A percentile compares a stretch with the other conserved stretches of the same genome.
Evolutionary conservation across 2,888 invertebrate genomes (phyloP).

Genomic region (Cosmia trapezina): DNA sequence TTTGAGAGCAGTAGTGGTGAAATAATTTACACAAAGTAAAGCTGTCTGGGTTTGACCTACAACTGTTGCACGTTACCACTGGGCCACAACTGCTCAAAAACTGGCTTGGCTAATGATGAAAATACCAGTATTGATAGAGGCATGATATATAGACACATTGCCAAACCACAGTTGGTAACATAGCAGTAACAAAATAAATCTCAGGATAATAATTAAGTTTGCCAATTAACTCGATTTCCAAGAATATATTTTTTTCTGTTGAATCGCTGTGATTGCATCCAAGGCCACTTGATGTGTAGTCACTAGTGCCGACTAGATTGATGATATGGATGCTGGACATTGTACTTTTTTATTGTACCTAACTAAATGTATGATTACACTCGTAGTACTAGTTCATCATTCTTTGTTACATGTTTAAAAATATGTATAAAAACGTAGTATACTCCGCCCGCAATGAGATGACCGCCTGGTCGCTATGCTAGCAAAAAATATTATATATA

Average conservation of each 20-base stretch:
- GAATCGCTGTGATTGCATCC: conserved; percentile 9
- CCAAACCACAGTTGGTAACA: background rate
- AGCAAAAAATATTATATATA: no score
- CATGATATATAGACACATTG: background rate
- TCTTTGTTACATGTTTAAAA: background rate
- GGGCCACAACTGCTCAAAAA: no score
- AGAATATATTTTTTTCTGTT: conserved; percentile 24
- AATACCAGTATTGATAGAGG: background rate
- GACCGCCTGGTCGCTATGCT: no score
- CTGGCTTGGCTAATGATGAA: background rate
- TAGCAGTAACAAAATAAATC: background rate
- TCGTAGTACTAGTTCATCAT: background rate
- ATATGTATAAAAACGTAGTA: background rate
- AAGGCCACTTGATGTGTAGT: conserved; percentile 39
- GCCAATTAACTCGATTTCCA: conserved; percentile 3
- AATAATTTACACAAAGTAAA: no score
- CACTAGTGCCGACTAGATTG: conserved; percentile 27
- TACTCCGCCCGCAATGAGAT: background rate
- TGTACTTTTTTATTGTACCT: conserved; percentile 11
- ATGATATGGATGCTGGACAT: conserved; percentile 16
- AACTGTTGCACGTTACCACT: no score
- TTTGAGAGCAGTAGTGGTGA: no score
- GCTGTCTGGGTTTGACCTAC: no score
- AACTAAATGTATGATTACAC: conserved; percentile 4
- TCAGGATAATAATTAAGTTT: conserved; percentile 1